A percentile compares a stretch with the other conserved stretches of the same genome.
These are phyloP conservation scores for Drosophila arawakana DNA, from an alignment of 1,140 invertebrate species.

Conservation along the genomic window DNA sequence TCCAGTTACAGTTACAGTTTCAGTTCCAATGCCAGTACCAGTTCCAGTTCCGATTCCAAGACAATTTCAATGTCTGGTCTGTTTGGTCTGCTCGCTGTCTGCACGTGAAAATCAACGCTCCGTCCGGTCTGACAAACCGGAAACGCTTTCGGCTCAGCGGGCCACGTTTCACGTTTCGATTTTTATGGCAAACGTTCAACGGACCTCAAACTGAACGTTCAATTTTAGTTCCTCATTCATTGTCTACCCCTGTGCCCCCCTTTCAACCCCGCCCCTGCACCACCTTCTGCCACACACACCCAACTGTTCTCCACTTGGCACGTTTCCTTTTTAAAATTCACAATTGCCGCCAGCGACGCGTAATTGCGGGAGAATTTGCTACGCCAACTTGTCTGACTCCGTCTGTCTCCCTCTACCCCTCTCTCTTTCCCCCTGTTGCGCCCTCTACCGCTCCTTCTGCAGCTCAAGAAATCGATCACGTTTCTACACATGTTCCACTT, in stretches of 20 bases:
- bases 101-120: conserved; percentile 57
- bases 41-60: conserved; percentile 21
- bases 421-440: background rate
- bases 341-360: conserved; percentile 73
- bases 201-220: conserved; percentile 29
- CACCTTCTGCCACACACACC: background rate
- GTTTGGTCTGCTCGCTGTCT: conserved; percentile 67
- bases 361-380: conserved; percentile 80
- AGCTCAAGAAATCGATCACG: conserved; percentile 77
- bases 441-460: background rate
- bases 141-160: conserved; percentile 55
- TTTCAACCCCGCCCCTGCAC: conserved; percentile 6
- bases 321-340: conserved; percentile 83
- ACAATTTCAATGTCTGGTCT: conserved; percentile 52
- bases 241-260: conserved; percentile 51
- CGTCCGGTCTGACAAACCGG: conserved; percentile 41
- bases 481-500: conserved; percentile 78
- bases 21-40: conserved; percentile 3
- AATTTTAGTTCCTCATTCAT: conserved; percentile 76
- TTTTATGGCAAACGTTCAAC: conserved; percentile 63
- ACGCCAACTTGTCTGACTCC: conserved; percentile 67
- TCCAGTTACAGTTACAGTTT: background rate
- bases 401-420: conserved; percentile 13
- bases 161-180: conserved; percentile 56
- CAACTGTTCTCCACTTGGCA: conserved; percentile 56